Base-by-base conservation (phyloP, 2,888 invertebrate genomes). In the Anorthoa munda region DNA sequence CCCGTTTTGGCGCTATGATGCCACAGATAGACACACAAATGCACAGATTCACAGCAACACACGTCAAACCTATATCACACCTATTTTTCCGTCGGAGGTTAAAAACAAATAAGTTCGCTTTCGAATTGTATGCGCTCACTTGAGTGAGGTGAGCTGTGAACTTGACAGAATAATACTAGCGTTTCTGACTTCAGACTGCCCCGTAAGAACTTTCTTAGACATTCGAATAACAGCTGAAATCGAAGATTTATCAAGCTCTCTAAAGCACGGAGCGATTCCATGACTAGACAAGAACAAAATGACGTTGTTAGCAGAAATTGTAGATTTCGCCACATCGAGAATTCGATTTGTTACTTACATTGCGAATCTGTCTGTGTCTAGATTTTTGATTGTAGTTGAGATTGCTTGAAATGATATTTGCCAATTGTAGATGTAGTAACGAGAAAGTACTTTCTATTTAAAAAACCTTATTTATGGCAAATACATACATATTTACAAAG, bases 301-400 rank as follows among this genome's bases (percentile, higher is more conserved):
- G 39, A 18, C 13, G 2, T 55, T 39, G 75, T 55, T 48, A 72
- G 46, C 23, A 39, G 31, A 74, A 31, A 74, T 75, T 5, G 23
- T 0, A 55, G 7, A 55, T 39, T 55, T 56, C 17, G 13, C 51
- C 17, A 58, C 4, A 39, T 17, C 5, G 31, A 51, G n/a, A 2
- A 26, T 45, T n/a, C 4, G 12, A 64, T 64, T 48, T 55, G 17
- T 61, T 46, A 39, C 46, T 60, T 46, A 31, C 45, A 59, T 31
- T 18, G n/a, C 45, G 53, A 23, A 72, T 61, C 2, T 53, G 31
- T 50, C 9, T 13, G 15, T 17, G 45, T n/a, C 26, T 0, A 31
- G 21, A 60, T 53, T 72, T 60, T 13, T 2, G 3, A 53, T 46
- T 18, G 3, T 18, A 12, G 26, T 51, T 26, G 4, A 12, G 15